A percentile compares a stretch with the other conserved stretches of the same genome.
Conservation (phyloP, 2,888 invertebrate species). For the Acrobasis suavella region DNA sequence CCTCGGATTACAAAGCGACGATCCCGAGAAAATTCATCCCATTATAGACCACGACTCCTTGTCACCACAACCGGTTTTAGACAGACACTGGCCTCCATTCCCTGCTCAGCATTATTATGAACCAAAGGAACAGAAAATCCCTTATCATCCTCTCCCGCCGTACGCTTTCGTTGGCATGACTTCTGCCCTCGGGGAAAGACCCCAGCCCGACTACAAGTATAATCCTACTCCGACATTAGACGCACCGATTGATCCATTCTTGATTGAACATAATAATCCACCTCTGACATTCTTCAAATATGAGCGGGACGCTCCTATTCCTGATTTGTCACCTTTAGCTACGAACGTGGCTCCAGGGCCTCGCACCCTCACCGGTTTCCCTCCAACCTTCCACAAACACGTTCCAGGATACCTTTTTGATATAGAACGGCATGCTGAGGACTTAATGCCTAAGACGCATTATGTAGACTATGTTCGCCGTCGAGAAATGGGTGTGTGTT, state of each 20-base stretch:
- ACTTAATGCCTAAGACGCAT: conserved; percentile 76
- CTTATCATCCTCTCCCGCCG: conserved; percentile 65
- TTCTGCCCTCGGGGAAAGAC: conserved; percentile 68
- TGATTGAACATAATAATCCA: conserved; percentile 59
- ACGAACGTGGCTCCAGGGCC: conserved; percentile 67
- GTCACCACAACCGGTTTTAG: conserved; percentile 65
- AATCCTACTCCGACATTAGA: conserved; percentile 66
- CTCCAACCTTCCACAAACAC: conserved; percentile 74
- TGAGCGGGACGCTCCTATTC: conserved; percentile 72
- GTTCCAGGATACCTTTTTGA: conserved; percentile 76
- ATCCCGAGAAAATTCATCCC: conserved; percentile 58
- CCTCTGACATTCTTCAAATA: conserved; percentile 70
- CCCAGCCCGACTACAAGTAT: conserved; percentile 68
- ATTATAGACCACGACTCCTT: conserved; percentile 65
- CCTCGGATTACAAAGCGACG: conserved; percentile 68
- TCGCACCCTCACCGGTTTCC: conserved; percentile 69
- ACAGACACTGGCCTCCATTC: conserved; percentile 73
- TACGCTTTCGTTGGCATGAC: conserved; percentile 74
- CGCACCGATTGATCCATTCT: conserved; percentile 68
- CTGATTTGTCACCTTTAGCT: conserved; percentile 60
- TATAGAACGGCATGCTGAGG: conserved; percentile 71
- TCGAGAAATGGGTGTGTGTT: conserved; percentile 81
- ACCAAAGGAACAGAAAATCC: conserved; percentile 59
- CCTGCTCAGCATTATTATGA: conserved; percentile 75
- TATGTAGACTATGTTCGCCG: conserved; percentile 80